phyloP scores from a whole-genome alignment of 2,797 vertebrate species.

The Naso thynnoides region DNA sequence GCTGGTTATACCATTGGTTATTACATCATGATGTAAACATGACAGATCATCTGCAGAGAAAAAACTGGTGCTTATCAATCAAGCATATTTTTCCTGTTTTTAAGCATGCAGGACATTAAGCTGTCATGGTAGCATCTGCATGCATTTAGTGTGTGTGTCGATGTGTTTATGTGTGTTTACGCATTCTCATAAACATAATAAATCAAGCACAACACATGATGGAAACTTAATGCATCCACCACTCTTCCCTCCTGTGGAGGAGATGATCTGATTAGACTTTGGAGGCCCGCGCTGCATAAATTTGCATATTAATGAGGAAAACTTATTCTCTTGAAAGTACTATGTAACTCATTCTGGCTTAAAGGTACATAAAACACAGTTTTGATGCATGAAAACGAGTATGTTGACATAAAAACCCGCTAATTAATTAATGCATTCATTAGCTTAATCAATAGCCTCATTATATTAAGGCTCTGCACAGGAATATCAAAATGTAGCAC shows the following conservation, averaged over 20 bases:
- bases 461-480: slow-evolving; percentile 41
- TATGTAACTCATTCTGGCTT: slow-evolving; percentile 39
- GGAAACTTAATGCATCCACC: slow-evolving; percentile 46
- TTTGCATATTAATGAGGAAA: slow-evolving; percentile 67
- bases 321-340: slow-evolving; percentile 53
- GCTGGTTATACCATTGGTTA: background rate
- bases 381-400: slow-evolving; percentile 48
- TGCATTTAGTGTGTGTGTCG: background rate
- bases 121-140: slow-evolving; percentile 6
- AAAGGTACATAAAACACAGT: slow-evolving; percentile 27
- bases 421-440: slow-evolving; percentile 57
- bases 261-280: slow-evolving; percentile 71
- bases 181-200: slow-evolving; percentile 53
- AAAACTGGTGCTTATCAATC: background rate
- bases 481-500: background rate
- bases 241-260: slow-evolving; percentile 43
- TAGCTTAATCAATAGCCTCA: slow-evolving; percentile 52
- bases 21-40: background rate
- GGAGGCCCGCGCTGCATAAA: slow-evolving; percentile 47
- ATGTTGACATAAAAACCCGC: slow-evolving; percentile 37
- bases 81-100: slow-evolving; percentile 10
- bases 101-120: slow-evolving; percentile 29
- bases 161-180: slow-evolving; percentile 20
- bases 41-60: no score
- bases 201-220: slow-evolving; percentile 48